Percentiles rank a stretch among this genome's conserved stretches.
Conservation (phyloP, 2,113 vertebrate species). For the Peromyscus leucopus region DNA sequence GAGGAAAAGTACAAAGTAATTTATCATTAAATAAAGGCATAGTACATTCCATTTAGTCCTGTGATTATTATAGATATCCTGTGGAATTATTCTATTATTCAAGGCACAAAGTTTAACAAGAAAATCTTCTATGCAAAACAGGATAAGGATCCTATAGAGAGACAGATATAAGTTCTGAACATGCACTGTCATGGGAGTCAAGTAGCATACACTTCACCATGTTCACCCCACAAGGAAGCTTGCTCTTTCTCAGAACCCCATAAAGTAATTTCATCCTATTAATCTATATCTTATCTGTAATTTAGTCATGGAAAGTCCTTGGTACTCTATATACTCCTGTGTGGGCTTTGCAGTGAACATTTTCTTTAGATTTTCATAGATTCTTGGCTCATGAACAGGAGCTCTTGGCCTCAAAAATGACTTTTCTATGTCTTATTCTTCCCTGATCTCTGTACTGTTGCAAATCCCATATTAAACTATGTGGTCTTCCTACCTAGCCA, state of each 20-base stretch:
- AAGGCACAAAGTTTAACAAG: background rate
- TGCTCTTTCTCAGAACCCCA: background rate
- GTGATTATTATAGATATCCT: background rate
- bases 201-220: accelerated
- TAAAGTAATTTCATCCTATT: too few species aligned
- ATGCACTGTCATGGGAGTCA: background rate
- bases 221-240: accelerated
- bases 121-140: background rate
- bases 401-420: background rate
- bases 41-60: background rate
- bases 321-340: background rate
- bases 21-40: background rate
- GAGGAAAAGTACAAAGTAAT: background rate
- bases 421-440: background rate
- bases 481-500: background rate
- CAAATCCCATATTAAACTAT: background rate
- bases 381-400: background rate
- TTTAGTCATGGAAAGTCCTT: background rate
- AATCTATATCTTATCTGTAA: background rate
- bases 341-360: background rate
- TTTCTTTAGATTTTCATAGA: background rate
- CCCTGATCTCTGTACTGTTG: background rate
- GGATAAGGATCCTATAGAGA: background rate
- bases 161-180: background rate
- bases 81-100: background rate